These are phyloP conservation scores for Gadus chalcogrammus DNA, from an alignment of 2,113 vertebrate species.

Conservation along the genomic window DNA sequence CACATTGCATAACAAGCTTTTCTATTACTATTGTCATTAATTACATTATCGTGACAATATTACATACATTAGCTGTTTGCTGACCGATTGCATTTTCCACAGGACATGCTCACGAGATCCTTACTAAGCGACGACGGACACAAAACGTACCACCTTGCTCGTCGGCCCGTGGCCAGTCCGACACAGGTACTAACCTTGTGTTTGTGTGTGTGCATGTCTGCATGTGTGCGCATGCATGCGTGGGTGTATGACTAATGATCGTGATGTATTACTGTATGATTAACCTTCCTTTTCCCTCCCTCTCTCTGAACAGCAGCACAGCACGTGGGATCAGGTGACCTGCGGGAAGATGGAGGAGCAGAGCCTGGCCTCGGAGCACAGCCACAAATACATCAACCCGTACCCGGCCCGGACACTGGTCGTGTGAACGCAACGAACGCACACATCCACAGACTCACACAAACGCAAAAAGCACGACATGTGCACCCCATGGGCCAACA, in stretches of 20 bases:
- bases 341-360: slow-evolving; percentile 91
- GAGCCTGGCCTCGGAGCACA: slow-evolving; percentile 78
- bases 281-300: slow-evolving; percentile 13
- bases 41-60: too few relatives aligned
- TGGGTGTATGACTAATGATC: background rate
- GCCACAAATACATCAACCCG: slow-evolving; percentile 85
- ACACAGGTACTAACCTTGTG: slow-evolving; percentile 73
- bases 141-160: slow-evolving; percentile 81
- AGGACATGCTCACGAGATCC: slow-evolving; percentile 93
- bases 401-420: slow-evolving; percentile 91
- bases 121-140: slow-evolving; percentile 82
- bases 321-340: slow-evolving; percentile 84
- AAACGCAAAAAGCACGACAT: background rate
- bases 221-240: background rate
- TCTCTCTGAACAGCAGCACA: slow-evolving; percentile 71
- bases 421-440: slow-evolving; percentile 79
- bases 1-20: background rate
- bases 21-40: background rate
- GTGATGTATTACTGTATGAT: too few relatives aligned
- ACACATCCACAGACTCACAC: slow-evolving; percentile 5
- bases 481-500: background rate
- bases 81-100: slow-evolving; percentile 23
- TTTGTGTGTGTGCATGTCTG: background rate
- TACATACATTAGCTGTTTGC: too few relatives aligned
- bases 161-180: slow-evolving; percentile 80